These are phyloP conservation scores for Ernsta delagoae DNA, from an alignment of 2,888 invertebrate species.

Conservation along the genomic window DNA sequence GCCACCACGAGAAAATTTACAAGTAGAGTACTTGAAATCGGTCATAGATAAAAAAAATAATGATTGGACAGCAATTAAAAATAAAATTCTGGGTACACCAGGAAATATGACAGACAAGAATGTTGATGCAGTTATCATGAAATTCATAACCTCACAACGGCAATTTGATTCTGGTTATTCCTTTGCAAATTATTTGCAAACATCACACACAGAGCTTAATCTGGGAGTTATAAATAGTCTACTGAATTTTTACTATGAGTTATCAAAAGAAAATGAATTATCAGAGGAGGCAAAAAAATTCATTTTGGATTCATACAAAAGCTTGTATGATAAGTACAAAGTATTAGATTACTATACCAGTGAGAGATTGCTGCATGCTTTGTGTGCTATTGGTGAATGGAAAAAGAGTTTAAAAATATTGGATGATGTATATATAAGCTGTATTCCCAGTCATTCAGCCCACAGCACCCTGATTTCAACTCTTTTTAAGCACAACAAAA, in stretches of 20 bases:
- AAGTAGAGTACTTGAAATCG: slow-evolving; percentile 62
- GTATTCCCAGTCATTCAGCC: slow-evolving; percentile 70
- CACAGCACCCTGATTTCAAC: slow-evolving; percentile 84
- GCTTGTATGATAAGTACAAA: slow-evolving; percentile 80
- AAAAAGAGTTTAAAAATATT: slow-evolving; percentile 85
- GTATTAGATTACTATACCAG: slow-evolving; percentile 85
- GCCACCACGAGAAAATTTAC: slow-evolving; percentile 45
- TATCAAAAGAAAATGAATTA: slow-evolving; percentile 56
- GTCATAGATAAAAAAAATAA: slow-evolving; percentile 48
- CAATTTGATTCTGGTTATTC: slow-evolving; percentile 81
- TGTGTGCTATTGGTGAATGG: slow-evolving; percentile 88
- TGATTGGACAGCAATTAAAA: slow-evolving; percentile 74
- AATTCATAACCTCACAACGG: slow-evolving; percentile 70
- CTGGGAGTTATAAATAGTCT: slow-evolving; percentile 85
- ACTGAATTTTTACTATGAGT: slow-evolving; percentile 80
- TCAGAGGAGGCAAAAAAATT: slow-evolving; percentile 76
- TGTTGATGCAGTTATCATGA: slow-evolving; percentile 86
- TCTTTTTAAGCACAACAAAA: slow-evolving; percentile 85
- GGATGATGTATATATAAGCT: slow-evolving; percentile 82
- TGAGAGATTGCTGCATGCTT: slow-evolving; percentile 85
- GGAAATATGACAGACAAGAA: slow-evolving; percentile 76
- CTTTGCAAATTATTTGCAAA: slow-evolving; percentile 84
- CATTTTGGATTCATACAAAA: slow-evolving; percentile 80
- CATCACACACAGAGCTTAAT: slow-evolving; percentile 76
- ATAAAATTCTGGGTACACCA: slow-evolving; percentile 62